Evolutionary conservation across 2,797 vertebrate species (phyloP), one percentile per base, ranked within the genome.

Genomic region (Mus minutoides): DNA sequence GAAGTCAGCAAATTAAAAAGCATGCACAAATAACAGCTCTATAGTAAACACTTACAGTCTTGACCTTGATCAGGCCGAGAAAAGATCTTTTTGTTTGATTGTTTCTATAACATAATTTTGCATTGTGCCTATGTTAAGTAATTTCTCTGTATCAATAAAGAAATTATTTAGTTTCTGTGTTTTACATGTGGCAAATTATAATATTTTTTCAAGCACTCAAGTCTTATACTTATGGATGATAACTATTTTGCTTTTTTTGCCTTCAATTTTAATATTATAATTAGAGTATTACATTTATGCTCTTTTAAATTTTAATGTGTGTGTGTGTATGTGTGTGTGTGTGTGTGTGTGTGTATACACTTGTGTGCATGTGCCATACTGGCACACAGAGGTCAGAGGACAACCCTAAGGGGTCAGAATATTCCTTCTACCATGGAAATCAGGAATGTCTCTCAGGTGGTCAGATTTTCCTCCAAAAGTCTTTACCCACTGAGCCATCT

Each of bases 181-280:
- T 86, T 12, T 85, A 16, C 31, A 85, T 54, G 56, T 86, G 37
- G 10, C 40, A 37, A 95, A 76, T 62, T 85, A 60, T 22, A 89
- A 40, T 90, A n/a, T 79, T 31, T 58, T 83, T 96, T 88, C 34
- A 95, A 67, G 19, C 60, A 85, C 56, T 91, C 37, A 92, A 91
- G 67, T 93, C 24, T 83, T 87, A 80, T 0, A n/a, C 77, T 40
- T 91, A 75, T 29, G 85, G 40, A 94, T 69, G 24, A 84, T 54
- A 85, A 64, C 73, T 77, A 58, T 13, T 21, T 60, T 83, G 4
- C 26, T 52, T 91, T 3, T 64, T 75, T 94, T 90, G 54, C 5
- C 40, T 79, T 91, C 40, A 64, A 73, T 79, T 88, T 60, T 79
- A 80, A 43, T 69, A 88, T 77, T 76, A 43, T 89, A 82, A 82